Conservation (phyloP, 2,797 vertebrate species). For the Xerus rutilus region DNA sequence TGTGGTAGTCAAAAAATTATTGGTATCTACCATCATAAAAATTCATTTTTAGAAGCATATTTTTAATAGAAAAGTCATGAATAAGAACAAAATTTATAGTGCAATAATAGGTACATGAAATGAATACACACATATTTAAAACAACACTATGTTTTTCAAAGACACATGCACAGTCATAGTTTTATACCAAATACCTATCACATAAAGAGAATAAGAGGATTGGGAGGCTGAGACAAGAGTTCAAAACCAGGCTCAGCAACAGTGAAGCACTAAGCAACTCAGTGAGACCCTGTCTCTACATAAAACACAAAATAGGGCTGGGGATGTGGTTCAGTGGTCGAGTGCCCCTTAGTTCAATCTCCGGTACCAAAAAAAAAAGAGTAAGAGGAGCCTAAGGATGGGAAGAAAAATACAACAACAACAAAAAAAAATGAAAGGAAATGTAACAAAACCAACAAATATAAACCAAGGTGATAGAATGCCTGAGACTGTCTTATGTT, state of each 20-base stretch:
- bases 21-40: neutral
- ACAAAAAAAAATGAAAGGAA: neutral
- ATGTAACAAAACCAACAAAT: neutral
- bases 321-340: too few relatives aligned
- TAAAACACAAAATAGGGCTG: too few relatives aligned
- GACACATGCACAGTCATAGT: neutral
- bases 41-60: neutral
- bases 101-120: neutral
- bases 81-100: slow-evolving; percentile 11
- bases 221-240: too few relatives aligned
- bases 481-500: neutral
- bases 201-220: neutral
- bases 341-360: too few relatives aligned
- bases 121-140: slow-evolving; percentile 1
- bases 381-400: neutral
- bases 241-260: too few relatives aligned
- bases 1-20: neutral
- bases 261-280: too few relatives aligned
- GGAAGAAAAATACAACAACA: neutral
- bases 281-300: too few relatives aligned
- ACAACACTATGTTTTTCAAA: slow-evolving; percentile 1
- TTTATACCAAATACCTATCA: neutral
- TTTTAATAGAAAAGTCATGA: slow-evolving; percentile 15
- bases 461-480: neutral
- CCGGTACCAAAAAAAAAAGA: neutral